phyloP scores from a whole-genome alignment of 2,888 invertebrate species.

The Ischnus inquisitorius region DNA sequence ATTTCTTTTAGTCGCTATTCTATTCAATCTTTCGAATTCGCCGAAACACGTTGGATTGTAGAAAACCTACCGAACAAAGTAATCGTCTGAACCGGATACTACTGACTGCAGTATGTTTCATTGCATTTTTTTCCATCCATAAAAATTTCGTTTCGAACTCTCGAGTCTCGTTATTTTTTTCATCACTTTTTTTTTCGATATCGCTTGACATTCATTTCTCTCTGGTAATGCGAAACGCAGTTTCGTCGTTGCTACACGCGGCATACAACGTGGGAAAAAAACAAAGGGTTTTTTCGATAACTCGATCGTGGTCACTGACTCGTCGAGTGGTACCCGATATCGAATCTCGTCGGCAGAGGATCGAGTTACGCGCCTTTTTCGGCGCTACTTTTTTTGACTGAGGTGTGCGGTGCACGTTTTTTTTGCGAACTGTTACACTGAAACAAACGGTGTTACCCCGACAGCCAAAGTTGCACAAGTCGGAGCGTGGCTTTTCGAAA shows the following conservation, averaged over 20 bases:
- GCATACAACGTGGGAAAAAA: neutral
- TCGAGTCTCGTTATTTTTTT: conserved; percentile 7
- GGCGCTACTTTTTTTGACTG: neutral
- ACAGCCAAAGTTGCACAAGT: neutral
- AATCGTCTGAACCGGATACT: too few species aligned
- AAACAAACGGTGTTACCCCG: neutral
- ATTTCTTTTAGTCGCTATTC: too few species aligned
- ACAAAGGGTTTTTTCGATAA: neutral
- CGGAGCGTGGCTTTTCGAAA: too few species aligned
- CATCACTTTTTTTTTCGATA: conserved; percentile 10
- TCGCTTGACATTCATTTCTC: neutral
- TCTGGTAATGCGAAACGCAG: conserved; percentile 13
- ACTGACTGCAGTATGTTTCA: too few species aligned
- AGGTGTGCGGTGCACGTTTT: too few species aligned
- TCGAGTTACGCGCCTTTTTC: conserved; percentile 6
- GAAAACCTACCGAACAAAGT: too few species aligned
- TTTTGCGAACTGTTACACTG: neutral
- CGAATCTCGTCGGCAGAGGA: conserved; percentile 6
- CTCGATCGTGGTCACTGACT: conserved; percentile 17
- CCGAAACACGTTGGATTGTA: too few species aligned
- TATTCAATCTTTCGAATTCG: too few species aligned
- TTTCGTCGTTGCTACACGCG: neutral
- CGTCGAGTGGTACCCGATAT: neutral
- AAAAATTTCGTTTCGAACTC: neutral
- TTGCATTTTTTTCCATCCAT: neutral